Percentiles rank a stretch among this genome's conserved stretches.
Evolutionary conservation across 2,113 vertebrate species (phyloP).

Genomic region (Hipposideros armiger): DNA sequence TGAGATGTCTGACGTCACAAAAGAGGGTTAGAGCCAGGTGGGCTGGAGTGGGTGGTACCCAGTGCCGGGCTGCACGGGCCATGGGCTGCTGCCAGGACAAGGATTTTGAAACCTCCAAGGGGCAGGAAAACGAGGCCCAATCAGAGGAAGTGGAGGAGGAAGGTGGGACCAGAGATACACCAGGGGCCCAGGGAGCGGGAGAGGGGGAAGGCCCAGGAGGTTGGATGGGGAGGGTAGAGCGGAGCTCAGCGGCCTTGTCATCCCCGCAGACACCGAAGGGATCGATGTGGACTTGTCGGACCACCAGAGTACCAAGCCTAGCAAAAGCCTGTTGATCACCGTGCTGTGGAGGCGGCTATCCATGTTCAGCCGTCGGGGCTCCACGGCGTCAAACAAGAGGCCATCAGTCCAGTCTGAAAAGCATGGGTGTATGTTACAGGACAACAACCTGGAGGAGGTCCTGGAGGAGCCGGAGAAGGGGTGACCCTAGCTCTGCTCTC

Average conservation of each 20-base stretch:
- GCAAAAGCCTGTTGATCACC: slow-evolving; percentile 75
- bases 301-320: background rate
- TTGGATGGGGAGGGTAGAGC: background rate
- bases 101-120: background rate
- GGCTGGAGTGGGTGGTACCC: background rate
- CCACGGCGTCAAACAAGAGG: background rate
- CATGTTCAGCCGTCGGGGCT: slow-evolving; percentile 68
- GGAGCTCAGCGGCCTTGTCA: background rate
- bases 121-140: background rate
- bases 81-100: slow-evolving; percentile 83
- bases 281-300: rapidly evolving
- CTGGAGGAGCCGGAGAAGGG: slow-evolving; percentile 56
- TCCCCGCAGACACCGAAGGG: background rate
- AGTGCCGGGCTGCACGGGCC: background rate
- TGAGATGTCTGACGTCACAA: slow-evolving; percentile 71
- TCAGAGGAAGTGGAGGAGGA: background rate
- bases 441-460: background rate
- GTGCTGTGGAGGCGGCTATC: slow-evolving; percentile 81
- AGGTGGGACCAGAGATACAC: background rate
- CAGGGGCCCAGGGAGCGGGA: no score
- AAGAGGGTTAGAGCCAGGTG: background rate
- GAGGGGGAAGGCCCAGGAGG: background rate
- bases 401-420: background rate
- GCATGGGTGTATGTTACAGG: background rate
- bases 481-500: background rate